Conservation (phyloP, 1,140 invertebrate genomes). For the Eufriesea mexicana region DNA sequence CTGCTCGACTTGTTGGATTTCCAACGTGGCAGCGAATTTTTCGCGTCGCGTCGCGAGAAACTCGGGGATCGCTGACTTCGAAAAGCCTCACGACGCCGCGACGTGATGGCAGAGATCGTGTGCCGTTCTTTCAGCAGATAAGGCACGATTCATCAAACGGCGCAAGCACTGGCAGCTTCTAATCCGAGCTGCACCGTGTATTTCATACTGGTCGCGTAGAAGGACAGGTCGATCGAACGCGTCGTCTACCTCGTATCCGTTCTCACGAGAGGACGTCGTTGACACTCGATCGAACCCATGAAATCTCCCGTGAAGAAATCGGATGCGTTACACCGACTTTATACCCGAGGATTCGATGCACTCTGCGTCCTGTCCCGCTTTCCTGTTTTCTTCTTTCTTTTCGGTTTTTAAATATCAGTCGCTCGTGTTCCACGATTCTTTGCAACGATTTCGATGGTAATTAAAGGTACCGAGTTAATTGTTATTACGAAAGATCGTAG, state of each 20-base stretch:
- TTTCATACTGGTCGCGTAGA: constrained; percentile 5
- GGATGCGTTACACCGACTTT: neutral
- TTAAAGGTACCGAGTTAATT: too few species aligned
- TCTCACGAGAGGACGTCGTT: neutral
- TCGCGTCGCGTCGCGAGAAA: neutral
- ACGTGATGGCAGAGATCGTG: neutral
- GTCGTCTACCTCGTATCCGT: constrained; percentile 12
- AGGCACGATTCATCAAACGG: constrained; percentile 1
- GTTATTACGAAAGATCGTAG: too few species aligned
- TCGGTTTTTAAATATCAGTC: too few species aligned
- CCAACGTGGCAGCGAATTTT: neutral
- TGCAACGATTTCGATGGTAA: neutral
- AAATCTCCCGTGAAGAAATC: constrained; percentile 5
- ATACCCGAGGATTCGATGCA: neutral
- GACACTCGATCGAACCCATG: constrained; percentile 11
- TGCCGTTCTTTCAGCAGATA: neutral
- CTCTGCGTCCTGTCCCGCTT: too few species aligned
- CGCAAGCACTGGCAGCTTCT: neutral
- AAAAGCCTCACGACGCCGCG: too few species aligned
- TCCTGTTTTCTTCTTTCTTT: too few species aligned
- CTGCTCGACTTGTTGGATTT: neutral
- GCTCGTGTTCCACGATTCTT: too few species aligned
- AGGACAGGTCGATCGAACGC: constrained; percentile 1
- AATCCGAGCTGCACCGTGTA: neutral
- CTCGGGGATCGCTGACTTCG: neutral